Base-by-base conservation (phyloP, 23 tunicate species). In the Corella eumyota region DNA sequence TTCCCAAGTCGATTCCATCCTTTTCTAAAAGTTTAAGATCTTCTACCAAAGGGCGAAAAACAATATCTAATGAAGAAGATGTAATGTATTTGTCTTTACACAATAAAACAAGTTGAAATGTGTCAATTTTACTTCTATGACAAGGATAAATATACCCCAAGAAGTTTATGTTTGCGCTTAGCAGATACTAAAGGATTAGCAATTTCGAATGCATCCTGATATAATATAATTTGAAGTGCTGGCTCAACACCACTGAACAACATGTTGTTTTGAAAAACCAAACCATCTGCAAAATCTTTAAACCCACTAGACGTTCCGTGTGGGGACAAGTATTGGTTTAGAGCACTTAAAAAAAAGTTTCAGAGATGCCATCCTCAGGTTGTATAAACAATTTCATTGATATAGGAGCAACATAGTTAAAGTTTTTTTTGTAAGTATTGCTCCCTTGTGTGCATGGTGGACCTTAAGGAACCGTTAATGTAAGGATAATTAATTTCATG, bases 1-100 rank as follows among this genome's bases (percentile, higher is more conserved):
- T 28, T 2, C 81, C 81, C 26, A 76, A 24, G 34, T 76, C 83
- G 22, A 76, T 23, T 27, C 80, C 80, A 40, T 74, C 71, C 29
- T 36, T 55, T 55, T 74, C 80, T 5, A 74, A 27, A 17, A 44
- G 54, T 29, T 73, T 74, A 28, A 74, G 4, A 36, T 74, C 80
- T 9, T 54, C n/a, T 11, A 74, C 25, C 19, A 74, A 58, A 2
- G 71, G 71, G 4, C 25, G 36, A 54, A 74, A 74, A 6, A 74
- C 17, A 30, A 29, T 4, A 36, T 26, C 34, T 11, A 32, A 20
- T 20, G 17, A 24, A n/a, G 38, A 40, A 19, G 34, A 15, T 22
- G 20, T 38, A 49, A 61, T 32, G 19, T 25, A 36, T 37, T 32
- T 64, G 7, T 64, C 71, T 34, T 73, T 73, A 56, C 79, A 73